phyloP scores from a whole-genome alignment of 2,113 vertebrate genomes.

The Brienomyrus brachyistius region DNA sequence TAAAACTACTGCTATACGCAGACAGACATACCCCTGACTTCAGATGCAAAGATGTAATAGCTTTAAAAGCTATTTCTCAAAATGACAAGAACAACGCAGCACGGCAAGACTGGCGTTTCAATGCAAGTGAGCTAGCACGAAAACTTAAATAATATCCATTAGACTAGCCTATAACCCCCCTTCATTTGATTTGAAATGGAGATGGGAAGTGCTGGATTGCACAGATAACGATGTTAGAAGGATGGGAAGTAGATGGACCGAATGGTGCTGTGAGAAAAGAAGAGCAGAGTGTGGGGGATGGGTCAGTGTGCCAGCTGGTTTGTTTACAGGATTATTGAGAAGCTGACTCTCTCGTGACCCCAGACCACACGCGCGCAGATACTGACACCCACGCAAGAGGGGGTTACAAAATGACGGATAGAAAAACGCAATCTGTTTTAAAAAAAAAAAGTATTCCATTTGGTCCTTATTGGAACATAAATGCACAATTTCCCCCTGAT shows the following conservation, averaged over 20 bases:
- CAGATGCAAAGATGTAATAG: not conserved
- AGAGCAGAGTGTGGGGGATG: constrained; percentile 43
- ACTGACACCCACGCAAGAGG: constrained; percentile 16
- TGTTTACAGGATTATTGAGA: constrained; percentile 63
- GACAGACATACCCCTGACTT: not conserved
- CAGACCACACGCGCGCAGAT: constrained; percentile 20
- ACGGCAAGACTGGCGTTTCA: not conserved
- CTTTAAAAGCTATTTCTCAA: not conserved
- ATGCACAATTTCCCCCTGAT: not conserved
- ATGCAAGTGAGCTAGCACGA: not conserved
- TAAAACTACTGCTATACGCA: not conserved
- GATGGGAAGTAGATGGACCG: constrained; percentile 2
- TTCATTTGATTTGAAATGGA: constrained; percentile 13
- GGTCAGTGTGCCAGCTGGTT: constrained; percentile 60
- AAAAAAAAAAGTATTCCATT: not conserved
- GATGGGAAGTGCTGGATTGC: not conserved
- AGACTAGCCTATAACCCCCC: not conserved
- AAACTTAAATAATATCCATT: constrained; percentile 1
- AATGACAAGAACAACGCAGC: not conserved
- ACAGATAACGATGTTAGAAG: constrained; percentile 1
- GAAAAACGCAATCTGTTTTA: not conserved
- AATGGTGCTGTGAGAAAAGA: not conserved
- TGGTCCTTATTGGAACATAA: not conserved
- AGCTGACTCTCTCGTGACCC: constrained; percentile 57
- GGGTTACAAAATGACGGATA: not conserved